Base-by-base conservation (phyloP, 1,140 invertebrate genomes). In the Penaeus japonicus region DNA sequence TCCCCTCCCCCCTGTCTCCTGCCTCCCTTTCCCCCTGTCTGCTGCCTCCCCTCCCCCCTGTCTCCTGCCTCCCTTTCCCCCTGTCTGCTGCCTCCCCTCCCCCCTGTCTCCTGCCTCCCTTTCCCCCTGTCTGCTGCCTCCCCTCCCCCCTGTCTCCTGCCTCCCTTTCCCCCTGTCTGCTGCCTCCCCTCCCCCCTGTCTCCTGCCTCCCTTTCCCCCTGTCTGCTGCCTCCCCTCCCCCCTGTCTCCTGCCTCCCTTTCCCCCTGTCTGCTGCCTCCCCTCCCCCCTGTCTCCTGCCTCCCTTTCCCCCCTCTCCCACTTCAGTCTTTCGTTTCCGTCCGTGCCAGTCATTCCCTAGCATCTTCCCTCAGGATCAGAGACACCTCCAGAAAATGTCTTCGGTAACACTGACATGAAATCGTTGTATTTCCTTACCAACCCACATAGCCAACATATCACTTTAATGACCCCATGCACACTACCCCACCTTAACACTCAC, bases 171-270 rank as follows among this genome's bases (percentile, higher is more conserved):
- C 30, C 24, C 53, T 54, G n/a, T 55, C 39, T 57, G 30, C 62
- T 57, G n/a, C n/a, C n/a, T 57, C 54, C 73, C 39, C 17, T 35
- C 7, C 73, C 32, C 73, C 4, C 73, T 18, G n/a, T n/a, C n/a
- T 77, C 73, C 22, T 30, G 24, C 79, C 78, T 80, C 78, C 54
- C 78, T 80, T n/a, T 80, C 78, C 54, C 78, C 54, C 78, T 80
- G 35, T 80, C 39, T 80, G 30, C 47, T 17, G 10, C 47, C 27
- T 53, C 27, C 32, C 54, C n/a, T 39, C 47, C 27, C 78, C 27
- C 4, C 17, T 1, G 35, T 27, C 30, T 30, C 30, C 27, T 27
- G 17, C 30, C 27, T 75, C 73, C 30, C 27, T 75, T 27, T 27
- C 27, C 27, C 73, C 27, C 27, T 27, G 12, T 18, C 27, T 75